These are phyloP conservation scores for Smittia sp. DNA, from an alignment of 2,888 invertebrate genomes.

Conservation along the genomic window DNA sequence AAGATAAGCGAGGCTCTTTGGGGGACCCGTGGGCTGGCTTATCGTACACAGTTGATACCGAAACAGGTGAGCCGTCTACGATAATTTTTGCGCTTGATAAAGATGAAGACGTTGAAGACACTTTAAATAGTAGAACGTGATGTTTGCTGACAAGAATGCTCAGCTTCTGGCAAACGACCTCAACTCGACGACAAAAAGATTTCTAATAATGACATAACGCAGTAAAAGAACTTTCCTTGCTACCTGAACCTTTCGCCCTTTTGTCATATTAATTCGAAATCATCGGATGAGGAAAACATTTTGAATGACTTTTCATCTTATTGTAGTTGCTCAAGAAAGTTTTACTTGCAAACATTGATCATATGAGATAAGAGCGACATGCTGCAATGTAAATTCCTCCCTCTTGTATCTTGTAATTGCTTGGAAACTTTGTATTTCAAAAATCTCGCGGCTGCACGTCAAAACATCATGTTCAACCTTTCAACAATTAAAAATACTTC, in stretches of 20 bases:
- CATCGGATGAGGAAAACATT: no score
- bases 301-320: no score
- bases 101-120: not conserved
- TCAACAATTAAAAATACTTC: slow-evolving; percentile 10
- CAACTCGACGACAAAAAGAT: not conserved
- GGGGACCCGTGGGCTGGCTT: slow-evolving; percentile 79
- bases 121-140: not conserved
- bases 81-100: slow-evolving; percentile 1
- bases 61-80: slow-evolving; percentile 69
- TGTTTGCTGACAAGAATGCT: not conserved
- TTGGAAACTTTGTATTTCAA: no score
- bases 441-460: not conserved
- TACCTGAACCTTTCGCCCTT: slow-evolving; percentile 5
- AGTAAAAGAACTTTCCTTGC: not conserved
- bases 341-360: no score
- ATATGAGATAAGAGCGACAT: no score
- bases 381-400: no score
- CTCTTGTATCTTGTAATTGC: no score
- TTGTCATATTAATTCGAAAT: no score
- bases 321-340: no score
- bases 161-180: not conserved
- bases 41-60: slow-evolving; percentile 79
- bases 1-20: slow-evolving; percentile 48
- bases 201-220: not conserved
- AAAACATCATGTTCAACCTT: slow-evolving; percentile 11